Conservation (phyloP, 2,113 vertebrate species). For the Corynorhinus townsendii region DNA sequence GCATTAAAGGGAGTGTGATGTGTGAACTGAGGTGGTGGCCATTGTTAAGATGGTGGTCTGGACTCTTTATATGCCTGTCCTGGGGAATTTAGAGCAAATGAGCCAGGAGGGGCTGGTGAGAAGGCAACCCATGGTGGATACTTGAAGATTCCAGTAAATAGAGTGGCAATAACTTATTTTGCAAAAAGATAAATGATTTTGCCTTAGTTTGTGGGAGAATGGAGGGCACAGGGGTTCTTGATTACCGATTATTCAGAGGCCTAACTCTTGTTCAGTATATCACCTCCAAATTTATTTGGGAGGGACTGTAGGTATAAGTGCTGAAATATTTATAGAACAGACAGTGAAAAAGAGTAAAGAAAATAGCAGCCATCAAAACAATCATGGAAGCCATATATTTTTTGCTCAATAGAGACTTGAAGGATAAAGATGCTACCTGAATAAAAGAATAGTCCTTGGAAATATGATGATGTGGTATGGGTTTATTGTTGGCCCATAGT, state of each 20-base stretch:
- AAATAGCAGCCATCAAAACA: background rate
- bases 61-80: background rate
- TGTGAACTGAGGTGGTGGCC: background rate
- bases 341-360: background rate
- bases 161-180: background rate
- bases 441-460: background rate
- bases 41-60: background rate
- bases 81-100: background rate
- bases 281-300: background rate
- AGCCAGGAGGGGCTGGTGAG: background rate
- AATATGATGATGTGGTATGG: background rate
- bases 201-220: constrained; percentile 28
- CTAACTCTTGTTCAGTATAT: background rate
- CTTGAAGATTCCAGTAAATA: background rate
- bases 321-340: background rate
- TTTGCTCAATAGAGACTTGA: background rate
- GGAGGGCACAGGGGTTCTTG: background rate
- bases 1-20: background rate
- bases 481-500: background rate
- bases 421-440: background rate
- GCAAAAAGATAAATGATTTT: background rate
- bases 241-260: background rate
- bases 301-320: background rate
- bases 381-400: background rate
- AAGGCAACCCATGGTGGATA: background rate